Conservation (phyloP, 2,797 vertebrate genomes). For the Chaenodraco wilsoni region DNA sequence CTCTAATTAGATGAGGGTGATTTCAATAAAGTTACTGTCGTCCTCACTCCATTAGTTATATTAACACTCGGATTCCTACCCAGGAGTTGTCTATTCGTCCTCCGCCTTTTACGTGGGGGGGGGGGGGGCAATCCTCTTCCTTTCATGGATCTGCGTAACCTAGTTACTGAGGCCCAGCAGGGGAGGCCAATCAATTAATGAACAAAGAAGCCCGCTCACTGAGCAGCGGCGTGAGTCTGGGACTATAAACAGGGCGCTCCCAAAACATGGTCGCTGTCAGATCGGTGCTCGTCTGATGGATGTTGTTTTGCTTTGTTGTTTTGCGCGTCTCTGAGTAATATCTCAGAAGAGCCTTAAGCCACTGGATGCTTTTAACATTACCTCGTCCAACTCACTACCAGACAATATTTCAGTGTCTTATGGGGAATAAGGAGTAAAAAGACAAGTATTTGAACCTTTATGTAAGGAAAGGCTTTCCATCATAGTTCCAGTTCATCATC, state of each 20-base stretch:
- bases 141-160: slow-evolving; percentile 80
- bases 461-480: not conserved
- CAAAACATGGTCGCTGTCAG: slow-evolving; percentile 76
- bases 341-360: slow-evolving; percentile 27
- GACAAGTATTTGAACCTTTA: no score
- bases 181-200: slow-evolving; percentile 84
- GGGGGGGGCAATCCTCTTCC: slow-evolving; percentile 64
- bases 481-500: slow-evolving; percentile 11
- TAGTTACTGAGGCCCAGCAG: slow-evolving; percentile 82
- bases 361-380: slow-evolving; percentile 19
- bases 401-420: slow-evolving; percentile 11
- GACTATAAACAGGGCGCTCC: slow-evolving; percentile 75
- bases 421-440: slow-evolving; percentile 2
- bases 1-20: slow-evolving; percentile 80
- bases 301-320: slow-evolving; percentile 73
- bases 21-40: slow-evolving; percentile 79
- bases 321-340: slow-evolving; percentile 9
- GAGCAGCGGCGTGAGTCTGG: slow-evolving; percentile 69
- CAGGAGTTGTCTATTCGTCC: slow-evolving; percentile 65
- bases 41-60: slow-evolving; percentile 82
- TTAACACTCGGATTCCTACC: slow-evolving; percentile 76
- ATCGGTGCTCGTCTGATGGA: slow-evolving; percentile 71
- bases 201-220: slow-evolving; percentile 80
- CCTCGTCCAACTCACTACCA: slow-evolving; percentile 34
- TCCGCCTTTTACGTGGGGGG: slow-evolving; percentile 61